Evolutionary conservation across 2,797 vertebrate genomes (phyloP), one percentile per base, ranked within the genome.

Genomic region (Geotrypetes seraphini): DNA sequence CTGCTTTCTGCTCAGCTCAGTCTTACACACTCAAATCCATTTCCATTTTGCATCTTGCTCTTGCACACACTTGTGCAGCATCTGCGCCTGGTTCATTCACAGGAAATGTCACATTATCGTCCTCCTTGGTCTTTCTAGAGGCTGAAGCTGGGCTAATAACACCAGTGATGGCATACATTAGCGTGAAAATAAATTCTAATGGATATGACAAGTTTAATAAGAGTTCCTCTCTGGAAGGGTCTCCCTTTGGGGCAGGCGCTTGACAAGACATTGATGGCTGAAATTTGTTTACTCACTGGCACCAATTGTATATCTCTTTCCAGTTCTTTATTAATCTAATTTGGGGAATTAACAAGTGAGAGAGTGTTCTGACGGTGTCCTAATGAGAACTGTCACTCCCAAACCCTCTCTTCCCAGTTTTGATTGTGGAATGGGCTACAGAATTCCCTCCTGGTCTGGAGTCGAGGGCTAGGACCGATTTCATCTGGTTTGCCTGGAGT

Each of bases 171-270:
- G 84, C 82, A 86, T 72, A 75, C 82, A 81, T 82, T 78, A 88
- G 86, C 88, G 85, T 88, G 87, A 87, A 88, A 79, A 78, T n/a
- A 86, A 89, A 89, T 94, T 81, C 89, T 97, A 96, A 95, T 90
- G 69, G 84, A 96, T 86, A 83, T 91, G 92, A 92, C 92, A 93
- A 84, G 79, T 88, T 85, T 92, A 97, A 98, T 96, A 87, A 96
- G 89, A 87, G 84, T 56, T 69, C 72, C 73, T 72, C 72, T 52
- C 69, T 59, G 60, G 66, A 72, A 75, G 78, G 77, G 74, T 66
- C 76, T 83, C 85, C 88, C 89, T 84, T 80, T 50, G 84, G 86
- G 84, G 78, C 73, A 22, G 28, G 39, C 35, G 45, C 75, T 77
- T 92, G 90, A 91, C 87, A 89, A 79, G 79, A 51, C 14, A 22